Evolutionary conservation across 53 echinoderm and acorn worm species (phyloP), one percentile per base, ranked within the genome.

Genomic region (Astropecten irregularis): DNA sequence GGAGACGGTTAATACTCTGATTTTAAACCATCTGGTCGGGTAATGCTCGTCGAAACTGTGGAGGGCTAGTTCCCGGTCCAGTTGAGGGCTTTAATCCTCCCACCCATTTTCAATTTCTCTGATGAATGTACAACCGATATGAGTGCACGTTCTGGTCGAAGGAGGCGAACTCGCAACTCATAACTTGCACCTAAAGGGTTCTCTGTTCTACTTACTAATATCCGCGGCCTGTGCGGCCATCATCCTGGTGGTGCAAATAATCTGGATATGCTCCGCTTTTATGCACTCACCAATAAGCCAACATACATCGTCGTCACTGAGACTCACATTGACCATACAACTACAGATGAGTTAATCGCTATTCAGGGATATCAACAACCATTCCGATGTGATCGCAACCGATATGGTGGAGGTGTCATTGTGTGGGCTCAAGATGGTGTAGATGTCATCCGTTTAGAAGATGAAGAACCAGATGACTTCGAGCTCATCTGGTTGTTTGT

Each of bases 261-360:
- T 65, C 65, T 65, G 65, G 65, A 65, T 65, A 65, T 65, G 65
- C 65, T 65, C 32, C 16, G 58, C 9, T 65, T 65, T 65, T 36
- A 65, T 36, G 38, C 65, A 32, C 1, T 30, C n/a, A 35, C 36
- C 3, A 10, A 65, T 0, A 35, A 65, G 35, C 65, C 65, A 65
- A 65, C 38, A 28, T 64, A 65, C 65, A 36, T 65, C 14, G 65
- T 35, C 65, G 38, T 65, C 32, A 31, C 32, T 35, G 38, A 65
- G 19, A 65, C 65, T 20, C 38, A 65, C 26, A 65, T 32, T 35
- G 35, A 34, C 32, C 14, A 65, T 65, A 30, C 38, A 65, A 30
- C 65, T 37, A 35, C 65, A 30, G 65, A 65, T n/a, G 20, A 65
- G 65, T 36, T 65, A 65, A 65, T 65, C 32, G 65, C 32, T 36